Evolutionary conservation across 2,888 invertebrate species (phyloP), one percentile per base, ranked within the genome.

Genomic region (Halictus quadricinctus): DNA sequence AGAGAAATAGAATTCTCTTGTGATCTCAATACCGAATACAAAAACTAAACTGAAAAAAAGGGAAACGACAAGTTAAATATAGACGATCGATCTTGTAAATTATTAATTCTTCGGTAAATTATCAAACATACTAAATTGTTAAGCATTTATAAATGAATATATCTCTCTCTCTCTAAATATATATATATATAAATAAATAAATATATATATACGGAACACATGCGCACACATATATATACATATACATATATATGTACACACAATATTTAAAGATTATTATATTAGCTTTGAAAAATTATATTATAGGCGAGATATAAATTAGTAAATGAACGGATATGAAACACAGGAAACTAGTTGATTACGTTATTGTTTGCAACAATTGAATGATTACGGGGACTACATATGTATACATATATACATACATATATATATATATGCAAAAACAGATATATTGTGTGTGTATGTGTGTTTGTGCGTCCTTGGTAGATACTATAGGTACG

Each of bases 81-180:
- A 86, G 75, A 83, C 81, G 83, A 80, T 74, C 76, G 72, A 78
- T 82, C 81, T 76, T 90, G 79, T 89, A 86, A 78, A 86, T 88
- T 88, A 76, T 69, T 77, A 80, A 70, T 79, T 87, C 84, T 85
- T 84, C 88, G 83, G 64, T 84, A 88, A 87, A 87, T 78, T 84
- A 80, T 88, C 81, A 85, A 87, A 82, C 82, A 50, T 88, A 81
- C 81, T 84, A 90, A 91, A 91, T 92, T 91, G 90, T 91, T 91
- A 91, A 91, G 89, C 91, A 90, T 91, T 91, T 91, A 85, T 90
- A 91, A 89, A 88, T 83, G 72, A 84, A 81, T 83, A 86, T 64
- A n/a, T 58, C 58, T 58, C 58, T 58, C 58, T 58, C 58, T 58
- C 0, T 58, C 0, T 58, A n/a, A 12, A 58, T 58, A 58, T n/a